These are phyloP conservation scores for Biston stratarius DNA, from an alignment of 2,888 invertebrate genomes.

Conservation along the genomic window DNA sequence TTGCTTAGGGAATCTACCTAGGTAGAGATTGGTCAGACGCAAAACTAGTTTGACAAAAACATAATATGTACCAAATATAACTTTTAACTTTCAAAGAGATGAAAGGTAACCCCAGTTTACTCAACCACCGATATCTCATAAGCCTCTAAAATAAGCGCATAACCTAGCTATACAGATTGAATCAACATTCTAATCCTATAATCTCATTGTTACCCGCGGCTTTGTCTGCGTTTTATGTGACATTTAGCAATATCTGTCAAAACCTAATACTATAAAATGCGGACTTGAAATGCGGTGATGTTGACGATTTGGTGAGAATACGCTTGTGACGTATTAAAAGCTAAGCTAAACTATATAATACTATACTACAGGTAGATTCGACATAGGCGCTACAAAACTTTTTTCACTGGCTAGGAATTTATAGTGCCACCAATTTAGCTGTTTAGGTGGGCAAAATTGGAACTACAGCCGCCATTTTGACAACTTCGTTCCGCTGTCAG, in stretches of 20 bases:
- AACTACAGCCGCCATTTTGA: too few relatives aligned
- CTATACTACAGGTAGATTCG: too few relatives aligned
- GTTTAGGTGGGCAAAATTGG: too few relatives aligned
- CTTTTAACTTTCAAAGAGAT: too few relatives aligned
- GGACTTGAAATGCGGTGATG: slow-evolving; percentile 62
- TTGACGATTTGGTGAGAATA: slow-evolving; percentile 52
- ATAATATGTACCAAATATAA: too few relatives aligned
- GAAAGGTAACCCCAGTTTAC: neutral
- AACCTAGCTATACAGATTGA: slow-evolving; percentile 54
- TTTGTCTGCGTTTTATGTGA: slow-evolving; percentile 76
- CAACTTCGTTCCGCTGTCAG: too few relatives aligned
- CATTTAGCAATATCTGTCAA: slow-evolving; percentile 78
- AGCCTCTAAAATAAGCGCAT: slow-evolving; percentile 24
- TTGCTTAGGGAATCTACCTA: too few relatives aligned
- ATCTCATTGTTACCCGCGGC: slow-evolving; percentile 58
- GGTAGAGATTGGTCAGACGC: too few relatives aligned
- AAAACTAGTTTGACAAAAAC: too few relatives aligned
- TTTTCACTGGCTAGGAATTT: too few relatives aligned
- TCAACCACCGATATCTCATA: slow-evolving; percentile 12
- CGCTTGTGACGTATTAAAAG: slow-evolving; percentile 40
- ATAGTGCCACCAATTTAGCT: too few relatives aligned
- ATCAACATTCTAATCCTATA: slow-evolving; percentile 64
- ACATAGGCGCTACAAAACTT: too few relatives aligned
- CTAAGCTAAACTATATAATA: slow-evolving; percentile 20
- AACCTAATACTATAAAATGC: slow-evolving; percentile 80